Percentiles rank a stretch among this genome's conserved stretches.
Evolutionary conservation across 2,113 vertebrate species (phyloP).

Genomic region (Esox niger): DNA sequence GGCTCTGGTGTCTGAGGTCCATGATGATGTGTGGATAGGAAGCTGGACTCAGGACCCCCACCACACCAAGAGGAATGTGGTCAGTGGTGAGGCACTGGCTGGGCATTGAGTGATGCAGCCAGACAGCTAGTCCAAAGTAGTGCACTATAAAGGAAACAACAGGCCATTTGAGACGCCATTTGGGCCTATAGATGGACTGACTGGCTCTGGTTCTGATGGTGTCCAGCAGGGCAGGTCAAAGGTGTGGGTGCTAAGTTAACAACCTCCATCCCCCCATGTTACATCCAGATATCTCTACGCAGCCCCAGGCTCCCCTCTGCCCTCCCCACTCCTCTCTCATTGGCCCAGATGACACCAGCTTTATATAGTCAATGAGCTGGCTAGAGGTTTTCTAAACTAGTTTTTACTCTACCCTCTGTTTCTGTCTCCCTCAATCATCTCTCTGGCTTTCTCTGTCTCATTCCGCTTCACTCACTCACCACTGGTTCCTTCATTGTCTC

Average conservation of each 20-base stretch:
- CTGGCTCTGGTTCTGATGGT: too few species aligned
- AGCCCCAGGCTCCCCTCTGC: slow-evolving; percentile 37
- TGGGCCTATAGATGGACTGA: too few species aligned
- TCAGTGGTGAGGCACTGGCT: too few species aligned
- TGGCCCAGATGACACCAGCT: slow-evolving; percentile 32
- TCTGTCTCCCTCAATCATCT: slow-evolving; percentile 1
- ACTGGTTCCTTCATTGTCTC: slow-evolving; percentile 8
- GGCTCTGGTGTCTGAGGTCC: too few species aligned
- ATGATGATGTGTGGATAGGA: too few species aligned
- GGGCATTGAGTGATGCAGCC: too few species aligned
- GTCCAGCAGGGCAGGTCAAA: slow-evolving; percentile 10
- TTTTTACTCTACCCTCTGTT: slow-evolving; percentile 12
- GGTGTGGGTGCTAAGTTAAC: slow-evolving; percentile 18
- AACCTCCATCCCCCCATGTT: slow-evolving; percentile 19
- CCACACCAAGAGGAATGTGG: too few species aligned
- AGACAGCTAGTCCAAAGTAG: too few species aligned
- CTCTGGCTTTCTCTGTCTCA: neutral
- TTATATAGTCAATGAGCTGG: too few species aligned
- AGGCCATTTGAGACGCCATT: too few species aligned
- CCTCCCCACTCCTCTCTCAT: slow-evolving; percentile 11
- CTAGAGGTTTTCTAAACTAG: slow-evolving; percentile 16
- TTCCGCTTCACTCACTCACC: neutral
- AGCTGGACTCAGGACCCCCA: too few species aligned
- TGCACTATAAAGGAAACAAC: too few species aligned
- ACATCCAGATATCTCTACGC: slow-evolving; percentile 18